Conservation (phyloP, 1,140 invertebrate genomes). For the Philotrypesis tridentata region DNA sequence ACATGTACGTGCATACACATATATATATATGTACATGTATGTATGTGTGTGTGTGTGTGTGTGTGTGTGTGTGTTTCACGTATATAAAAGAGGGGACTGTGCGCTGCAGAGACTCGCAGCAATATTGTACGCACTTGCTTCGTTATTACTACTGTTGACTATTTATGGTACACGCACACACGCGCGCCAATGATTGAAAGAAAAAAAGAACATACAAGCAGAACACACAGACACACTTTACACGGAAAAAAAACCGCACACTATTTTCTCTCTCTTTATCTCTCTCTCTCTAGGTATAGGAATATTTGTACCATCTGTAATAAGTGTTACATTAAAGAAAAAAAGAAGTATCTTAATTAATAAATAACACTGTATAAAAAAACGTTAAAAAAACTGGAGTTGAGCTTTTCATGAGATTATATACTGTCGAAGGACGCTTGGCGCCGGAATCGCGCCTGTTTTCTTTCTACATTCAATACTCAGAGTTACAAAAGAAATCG, state of each 20-base stretch:
- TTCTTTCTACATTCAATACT: too few relatives aligned
- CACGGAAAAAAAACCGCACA: too few relatives aligned
- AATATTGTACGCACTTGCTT: conserved; percentile 11
- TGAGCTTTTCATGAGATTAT: conserved; percentile 46
- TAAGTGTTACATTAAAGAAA: conserved; percentile 65
- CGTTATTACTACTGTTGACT: neutral
- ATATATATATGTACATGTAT: too few relatives aligned
- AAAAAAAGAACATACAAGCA: conserved; percentile 1
- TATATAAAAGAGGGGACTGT: neutral
- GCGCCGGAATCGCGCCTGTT: neutral
- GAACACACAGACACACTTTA: conserved; percentile 9
- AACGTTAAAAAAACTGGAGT: conserved; percentile 49
- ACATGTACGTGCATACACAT: neutral
- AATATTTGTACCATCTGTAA: conserved; percentile 72
- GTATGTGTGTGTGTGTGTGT: too few relatives aligned
- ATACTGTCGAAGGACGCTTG: conserved; percentile 36
- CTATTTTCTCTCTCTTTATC: conserved; percentile 48
- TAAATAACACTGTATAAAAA: conserved; percentile 60
- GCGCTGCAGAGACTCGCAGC: conserved; percentile 1
- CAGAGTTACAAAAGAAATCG: too few relatives aligned
- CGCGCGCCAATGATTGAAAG: conserved; percentile 13
- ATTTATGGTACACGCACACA: neutral
- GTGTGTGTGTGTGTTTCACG: too few relatives aligned
- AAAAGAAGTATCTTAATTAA: conserved; percentile 58
- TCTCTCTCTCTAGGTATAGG: conserved; percentile 59